Percentiles rank a stretch among this genome's conserved stretches.
Conservation (phyloP, 2,888 invertebrate genomes). For the Parasteatoda lunata region DNA sequence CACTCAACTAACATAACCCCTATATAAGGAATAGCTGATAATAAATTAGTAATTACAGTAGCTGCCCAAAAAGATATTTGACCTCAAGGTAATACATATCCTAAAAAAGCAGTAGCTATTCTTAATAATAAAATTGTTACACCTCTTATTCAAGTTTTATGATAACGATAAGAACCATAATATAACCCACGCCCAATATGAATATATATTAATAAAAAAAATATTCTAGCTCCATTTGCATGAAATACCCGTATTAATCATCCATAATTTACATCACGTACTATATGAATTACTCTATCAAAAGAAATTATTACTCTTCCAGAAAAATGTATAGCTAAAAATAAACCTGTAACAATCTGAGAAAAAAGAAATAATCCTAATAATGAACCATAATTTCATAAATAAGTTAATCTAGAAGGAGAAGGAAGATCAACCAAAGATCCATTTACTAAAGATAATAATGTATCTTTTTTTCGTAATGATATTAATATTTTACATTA, state of each 20-base stretch:
- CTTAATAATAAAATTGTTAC: constrained; percentile 80
- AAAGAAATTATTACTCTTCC: constrained; percentile 81
- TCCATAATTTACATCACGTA: constrained; percentile 82
- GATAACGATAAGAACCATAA: constrained; percentile 76
- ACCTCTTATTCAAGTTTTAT: constrained; percentile 80
- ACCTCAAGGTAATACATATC: constrained; percentile 85
- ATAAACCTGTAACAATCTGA: constrained; percentile 82
- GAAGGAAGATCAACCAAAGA: constrained; percentile 38
- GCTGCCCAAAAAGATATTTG: constrained; percentile 89
- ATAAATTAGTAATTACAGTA: constrained; percentile 84
- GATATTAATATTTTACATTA: not conserved
- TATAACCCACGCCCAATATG: constrained; percentile 80
- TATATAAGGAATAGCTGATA: constrained; percentile 83
- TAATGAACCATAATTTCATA: constrained; percentile 71
- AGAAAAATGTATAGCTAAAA: constrained; percentile 82
- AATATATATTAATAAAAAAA: constrained; percentile 82
- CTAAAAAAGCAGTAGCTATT: constrained; percentile 85
- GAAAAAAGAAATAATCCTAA: constrained; percentile 75
- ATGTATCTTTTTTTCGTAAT: constrained; percentile 9
- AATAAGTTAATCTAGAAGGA: constrained; percentile 12
- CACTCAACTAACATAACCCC: constrained; percentile 81
- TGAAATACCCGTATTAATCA: constrained; percentile 82
- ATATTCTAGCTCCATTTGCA: constrained; percentile 83
- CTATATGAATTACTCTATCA: constrained; percentile 74
- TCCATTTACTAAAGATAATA: not conserved